phyloP scores from a whole-genome alignment of 1,140 invertebrate species.

The Aleiodes sp. region DNA sequence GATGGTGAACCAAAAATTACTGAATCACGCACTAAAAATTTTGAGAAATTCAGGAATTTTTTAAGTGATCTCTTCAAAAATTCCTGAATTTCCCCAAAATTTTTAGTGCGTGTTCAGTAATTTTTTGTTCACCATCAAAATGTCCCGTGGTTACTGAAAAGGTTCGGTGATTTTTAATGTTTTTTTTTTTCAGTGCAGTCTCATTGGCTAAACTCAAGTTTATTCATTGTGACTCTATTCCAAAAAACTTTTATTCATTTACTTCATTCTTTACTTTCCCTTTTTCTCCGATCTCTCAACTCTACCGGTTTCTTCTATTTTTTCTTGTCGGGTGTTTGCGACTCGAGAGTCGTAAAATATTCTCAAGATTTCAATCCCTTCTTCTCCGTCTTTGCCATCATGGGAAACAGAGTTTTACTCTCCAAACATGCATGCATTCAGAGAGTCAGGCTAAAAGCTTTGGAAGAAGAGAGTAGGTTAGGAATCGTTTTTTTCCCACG shows the following conservation, averaged over 20 bases:
- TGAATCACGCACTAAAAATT: no score
- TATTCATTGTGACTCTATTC: background rate
- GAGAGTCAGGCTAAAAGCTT: constrained; percentile 12
- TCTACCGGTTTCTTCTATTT: background rate
- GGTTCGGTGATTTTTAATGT: no score
- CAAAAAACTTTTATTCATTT: background rate
- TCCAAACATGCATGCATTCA: background rate
- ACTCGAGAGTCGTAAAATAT: constrained; percentile 7
- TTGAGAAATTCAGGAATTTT: no score
- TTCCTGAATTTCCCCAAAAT: no score
- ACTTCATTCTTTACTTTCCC: background rate
- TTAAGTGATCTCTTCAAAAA: no score
- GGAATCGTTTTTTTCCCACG: constrained; percentile 1
- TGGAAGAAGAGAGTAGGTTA: background rate
- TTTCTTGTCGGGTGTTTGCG: background rate
- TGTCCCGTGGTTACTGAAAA: no score
- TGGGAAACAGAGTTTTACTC: background rate
- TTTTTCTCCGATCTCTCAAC: background rate
- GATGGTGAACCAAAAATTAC: no score
- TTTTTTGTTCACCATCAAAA: no score
- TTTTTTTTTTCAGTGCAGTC: no score
- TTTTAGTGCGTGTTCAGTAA: no score
- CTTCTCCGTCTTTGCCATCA: background rate
- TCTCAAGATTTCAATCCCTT: constrained; percentile 3
- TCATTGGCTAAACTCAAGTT: background rate